Conservation (phyloP, 2,113 vertebrate genomes). For the Psilopsiagon aurifrons region DNA sequence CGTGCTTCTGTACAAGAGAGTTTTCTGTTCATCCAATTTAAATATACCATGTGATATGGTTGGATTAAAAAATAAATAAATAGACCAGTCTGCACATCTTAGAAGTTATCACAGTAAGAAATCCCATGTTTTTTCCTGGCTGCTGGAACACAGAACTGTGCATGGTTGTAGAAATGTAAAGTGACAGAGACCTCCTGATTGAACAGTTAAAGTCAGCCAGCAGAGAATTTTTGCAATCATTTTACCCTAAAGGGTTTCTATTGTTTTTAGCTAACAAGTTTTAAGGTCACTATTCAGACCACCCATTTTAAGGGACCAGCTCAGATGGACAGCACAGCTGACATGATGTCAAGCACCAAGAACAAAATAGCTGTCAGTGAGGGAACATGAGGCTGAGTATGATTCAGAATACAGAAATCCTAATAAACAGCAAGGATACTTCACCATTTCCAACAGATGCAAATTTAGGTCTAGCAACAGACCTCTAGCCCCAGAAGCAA, state of each 20-base stretch:
- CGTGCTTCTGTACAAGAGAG: neutral
- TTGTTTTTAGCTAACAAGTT: neutral
- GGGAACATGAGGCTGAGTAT: neutral
- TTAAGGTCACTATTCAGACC: neutral
- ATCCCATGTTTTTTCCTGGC: neutral
- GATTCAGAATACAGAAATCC: neutral
- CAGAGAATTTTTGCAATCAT: neutral
- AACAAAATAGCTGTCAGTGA: slow-evolving; percentile 1
- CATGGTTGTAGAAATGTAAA: neutral
- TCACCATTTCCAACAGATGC: slow-evolving; percentile 18
- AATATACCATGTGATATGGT: neutral
- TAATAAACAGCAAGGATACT: neutral
- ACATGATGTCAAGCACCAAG: neutral
- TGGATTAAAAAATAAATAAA: neutral
- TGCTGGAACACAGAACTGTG: neutral
- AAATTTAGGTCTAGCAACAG: slow-evolving; percentile 44
- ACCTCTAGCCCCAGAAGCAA: slow-evolving; percentile 33
- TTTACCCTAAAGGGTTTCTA: neutral
- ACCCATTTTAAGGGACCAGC: neutral
- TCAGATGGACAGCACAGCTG: neutral
- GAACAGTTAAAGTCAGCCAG: neutral
- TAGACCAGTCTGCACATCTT: neutral
- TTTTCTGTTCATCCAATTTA: neutral
- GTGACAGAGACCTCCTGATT: neutral
- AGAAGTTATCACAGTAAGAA: neutral